Conservation (phyloP, 2,113 vertebrate species). For the Rhea pennata region DNA sequence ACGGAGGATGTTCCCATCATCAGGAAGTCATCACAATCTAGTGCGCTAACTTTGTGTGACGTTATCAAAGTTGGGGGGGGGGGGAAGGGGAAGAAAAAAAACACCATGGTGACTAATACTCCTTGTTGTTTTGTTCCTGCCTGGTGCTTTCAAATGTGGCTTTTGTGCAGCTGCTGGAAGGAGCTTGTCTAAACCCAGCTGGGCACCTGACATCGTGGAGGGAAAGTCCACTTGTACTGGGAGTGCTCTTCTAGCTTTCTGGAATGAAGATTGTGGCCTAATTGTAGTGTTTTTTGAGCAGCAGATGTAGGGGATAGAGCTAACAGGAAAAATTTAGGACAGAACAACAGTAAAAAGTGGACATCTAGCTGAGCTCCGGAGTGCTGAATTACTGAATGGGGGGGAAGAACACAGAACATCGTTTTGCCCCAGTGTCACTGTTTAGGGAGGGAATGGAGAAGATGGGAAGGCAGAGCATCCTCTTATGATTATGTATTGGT, state of each 20-base stretch:
- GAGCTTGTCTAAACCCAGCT: constrained; percentile 9
- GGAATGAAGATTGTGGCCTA: not conserved
- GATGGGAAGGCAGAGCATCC: not conserved
- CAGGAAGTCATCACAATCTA: not conserved
- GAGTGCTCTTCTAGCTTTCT: not conserved
- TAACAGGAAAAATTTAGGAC: not conserved
- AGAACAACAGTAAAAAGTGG: not conserved
- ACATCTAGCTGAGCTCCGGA: not conserved
- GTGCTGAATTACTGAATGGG: not conserved
- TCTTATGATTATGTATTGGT: not conserved
- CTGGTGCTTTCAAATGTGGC: constrained; percentile 2
- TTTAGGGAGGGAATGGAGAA: not conserved
- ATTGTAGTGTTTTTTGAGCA: not conserved
- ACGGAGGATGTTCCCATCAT: constrained; percentile 22
- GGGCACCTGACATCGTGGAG: not conserved
- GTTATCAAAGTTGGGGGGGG: constrained; percentile 3
- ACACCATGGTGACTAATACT: not conserved
- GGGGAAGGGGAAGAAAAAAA: not conserved
- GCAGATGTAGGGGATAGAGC: not conserved
- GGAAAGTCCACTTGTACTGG: not conserved
- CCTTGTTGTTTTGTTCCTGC: not conserved
- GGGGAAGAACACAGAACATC: not conserved
- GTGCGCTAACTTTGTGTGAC: constrained; percentile 27
- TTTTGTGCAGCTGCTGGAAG: constrained; percentile 39
- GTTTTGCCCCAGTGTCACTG: not conserved